Base-by-base conservation (phyloP, 2,797 vertebrate species). In the Epinephelus awoara region DNA sequence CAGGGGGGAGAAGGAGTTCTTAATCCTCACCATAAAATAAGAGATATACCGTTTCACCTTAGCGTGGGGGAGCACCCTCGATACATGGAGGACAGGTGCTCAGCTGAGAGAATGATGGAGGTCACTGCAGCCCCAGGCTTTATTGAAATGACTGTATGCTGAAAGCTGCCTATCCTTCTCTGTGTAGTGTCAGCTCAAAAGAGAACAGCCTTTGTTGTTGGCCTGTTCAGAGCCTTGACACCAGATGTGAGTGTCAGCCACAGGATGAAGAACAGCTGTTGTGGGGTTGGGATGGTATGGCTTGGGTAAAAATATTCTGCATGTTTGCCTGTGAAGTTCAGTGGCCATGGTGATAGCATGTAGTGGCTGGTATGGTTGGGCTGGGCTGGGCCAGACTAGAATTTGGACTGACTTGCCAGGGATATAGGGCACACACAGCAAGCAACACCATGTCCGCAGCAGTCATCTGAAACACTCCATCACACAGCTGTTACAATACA, bases 181-280 rank as follows among this genome's bases (percentile, higher is more conserved):
- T 84, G 49, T 79, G 82, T 72, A 44, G 52, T 68, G 58, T 83
- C 69, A 58, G 79, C 88, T 88, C 83, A 71, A 71, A 89, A 72
- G 81, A 91, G 84, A 90, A 87, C 85, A 79, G 88, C 72, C 86
- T 95, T 93, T 75, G 65, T 94, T 91, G 91, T 93, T 89, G 70
- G 79, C 67, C 90, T 77, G 83, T 80, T 87, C 46, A 65, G 86
- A 89, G 82, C 80, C 86, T 89, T 91, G 86, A 93, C 90, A 90
- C 90, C 93, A 94, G 91, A 93, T 93, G 93, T 88, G 86, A 83
- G 72, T 75, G 81, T 87, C 83, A 79, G 75, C 86, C 88, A 83
- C 88, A 88, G 84, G 83, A 91, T 90, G 79, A 67, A 70, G 92
- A 93, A 79, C 86, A 91, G 89, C 92, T 92, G 92, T 86, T 64